Evolutionary conservation across 1,140 invertebrate genomes (phyloP).

Genomic region (Berghia stephanieae): DNA sequence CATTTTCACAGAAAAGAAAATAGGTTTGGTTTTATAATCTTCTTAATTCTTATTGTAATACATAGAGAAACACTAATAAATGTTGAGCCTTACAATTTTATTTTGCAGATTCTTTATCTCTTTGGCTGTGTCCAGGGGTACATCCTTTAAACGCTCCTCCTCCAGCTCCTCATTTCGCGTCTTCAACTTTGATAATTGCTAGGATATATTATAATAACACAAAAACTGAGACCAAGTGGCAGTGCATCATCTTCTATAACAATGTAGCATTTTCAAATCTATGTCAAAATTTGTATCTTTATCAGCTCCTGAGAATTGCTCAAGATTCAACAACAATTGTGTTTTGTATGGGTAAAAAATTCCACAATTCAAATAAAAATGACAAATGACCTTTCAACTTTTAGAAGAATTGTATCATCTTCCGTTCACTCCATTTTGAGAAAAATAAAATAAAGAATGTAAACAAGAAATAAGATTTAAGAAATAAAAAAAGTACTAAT

Average conservation of each 20-base stretch:
- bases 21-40: too few relatives aligned
- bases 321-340: neutral
- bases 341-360: neutral
- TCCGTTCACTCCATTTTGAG: neutral
- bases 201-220: conserved; percentile 26
- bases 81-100: conserved; percentile 49
- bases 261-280: neutral
- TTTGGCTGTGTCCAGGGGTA: conserved; percentile 58
- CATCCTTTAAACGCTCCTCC: conserved; percentile 52
- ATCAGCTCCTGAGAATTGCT: neutral
- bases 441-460: neutral
- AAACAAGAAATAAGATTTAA: neutral
- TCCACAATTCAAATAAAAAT: neutral
- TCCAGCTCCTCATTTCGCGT: conserved; percentile 53
- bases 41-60: too few relatives aligned
- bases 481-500: neutral
- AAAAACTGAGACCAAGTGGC: neutral
- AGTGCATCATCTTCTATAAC: too few relatives aligned
- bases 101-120: conserved; percentile 59
- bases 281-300: neutral
- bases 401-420: too few relatives aligned
- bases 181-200: conserved; percentile 50
- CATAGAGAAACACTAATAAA: too few relatives aligned
- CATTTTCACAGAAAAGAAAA: too few relatives aligned
- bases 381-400: too few relatives aligned